phyloP scores from a whole-genome alignment of 2,888 invertebrate species.

The Agelastica alni region DNA sequence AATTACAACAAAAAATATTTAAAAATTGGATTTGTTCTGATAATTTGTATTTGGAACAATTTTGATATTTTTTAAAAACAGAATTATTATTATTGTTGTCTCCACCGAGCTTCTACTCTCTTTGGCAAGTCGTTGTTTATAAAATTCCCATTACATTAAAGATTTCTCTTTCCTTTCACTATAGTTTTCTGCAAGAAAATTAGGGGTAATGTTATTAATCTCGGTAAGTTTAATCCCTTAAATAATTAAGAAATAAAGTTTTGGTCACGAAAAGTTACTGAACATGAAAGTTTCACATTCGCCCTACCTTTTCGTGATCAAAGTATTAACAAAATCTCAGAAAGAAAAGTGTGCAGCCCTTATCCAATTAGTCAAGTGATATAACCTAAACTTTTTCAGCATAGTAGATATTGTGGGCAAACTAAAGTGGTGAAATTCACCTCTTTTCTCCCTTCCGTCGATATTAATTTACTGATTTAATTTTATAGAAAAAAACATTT shows the following conservation, averaged over 20 bases:
- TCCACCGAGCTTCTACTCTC: too few species aligned
- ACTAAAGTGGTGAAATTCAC: conserved; percentile 47
- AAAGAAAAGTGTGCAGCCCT: conserved; percentile 17
- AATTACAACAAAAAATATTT: too few species aligned
- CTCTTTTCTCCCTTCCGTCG: conserved; percentile 37
- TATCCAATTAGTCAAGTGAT: conserved; percentile 27
- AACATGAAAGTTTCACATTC: conserved; percentile 23
- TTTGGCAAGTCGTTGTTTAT: too few species aligned
- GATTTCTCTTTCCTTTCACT: too few species aligned
- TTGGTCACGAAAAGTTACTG: conserved; percentile 20
- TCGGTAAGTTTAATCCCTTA: conserved; percentile 21
- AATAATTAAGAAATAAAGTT: conserved; percentile 28
- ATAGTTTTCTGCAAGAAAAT: conserved; percentile 9
- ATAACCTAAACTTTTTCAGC: conserved; percentile 28
- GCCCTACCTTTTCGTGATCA: conserved; percentile 19
- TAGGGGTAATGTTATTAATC: conserved; percentile 12
- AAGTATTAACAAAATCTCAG: conserved; percentile 21
- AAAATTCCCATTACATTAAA: too few species aligned
- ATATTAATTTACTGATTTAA: conserved; percentile 51
- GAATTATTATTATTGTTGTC: too few species aligned
- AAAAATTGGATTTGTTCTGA: too few species aligned
- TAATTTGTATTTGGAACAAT: too few species aligned
- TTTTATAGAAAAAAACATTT: conserved; percentile 36
- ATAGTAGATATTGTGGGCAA: conserved; percentile 34
- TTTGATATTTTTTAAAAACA: too few species aligned